These are phyloP conservation scores for Herpailurus yagouaroundi DNA, from an alignment of 2,113 vertebrate species.

Conservation along the genomic window DNA sequence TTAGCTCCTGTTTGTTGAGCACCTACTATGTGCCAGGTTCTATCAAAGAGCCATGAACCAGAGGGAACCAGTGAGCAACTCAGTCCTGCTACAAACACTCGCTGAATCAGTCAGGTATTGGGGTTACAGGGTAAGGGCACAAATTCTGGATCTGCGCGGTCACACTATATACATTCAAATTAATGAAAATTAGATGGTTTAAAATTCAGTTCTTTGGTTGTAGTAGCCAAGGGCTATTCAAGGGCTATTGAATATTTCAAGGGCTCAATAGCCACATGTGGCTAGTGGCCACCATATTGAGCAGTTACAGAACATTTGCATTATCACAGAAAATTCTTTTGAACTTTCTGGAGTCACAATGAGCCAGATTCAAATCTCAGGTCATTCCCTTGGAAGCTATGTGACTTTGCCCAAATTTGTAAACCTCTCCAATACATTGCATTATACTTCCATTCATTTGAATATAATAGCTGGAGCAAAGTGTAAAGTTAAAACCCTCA, in stretches of 20 bases:
- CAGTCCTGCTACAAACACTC: background rate
- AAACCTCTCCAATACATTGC: background rate
- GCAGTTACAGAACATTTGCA: background rate
- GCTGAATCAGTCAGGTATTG: rapidly evolving
- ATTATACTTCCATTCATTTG: background rate
- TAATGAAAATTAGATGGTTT: background rate
- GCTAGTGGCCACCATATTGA: background rate
- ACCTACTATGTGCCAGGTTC: background rate
- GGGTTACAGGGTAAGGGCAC: background rate
- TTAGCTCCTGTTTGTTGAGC: background rate
- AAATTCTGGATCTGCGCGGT: background rate
- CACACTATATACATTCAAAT: background rate
- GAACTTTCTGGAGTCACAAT: background rate
- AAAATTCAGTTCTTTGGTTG: background rate
- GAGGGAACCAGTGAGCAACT: background rate
- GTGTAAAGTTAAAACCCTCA: background rate
- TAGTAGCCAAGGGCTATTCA: background rate
- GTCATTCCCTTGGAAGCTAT: background rate
- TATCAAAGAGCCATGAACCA: background rate
- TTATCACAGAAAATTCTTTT: background rate
- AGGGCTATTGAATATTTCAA: background rate
- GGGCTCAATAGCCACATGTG: background rate
- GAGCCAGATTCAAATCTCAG: background rate
- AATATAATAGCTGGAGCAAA: background rate
- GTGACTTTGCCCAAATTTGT: background rate